Evolutionary conservation across 2,888 invertebrate species (phyloP), one percentile per base, ranked within the genome.

Genomic region (Oscheius sp.): DNA sequence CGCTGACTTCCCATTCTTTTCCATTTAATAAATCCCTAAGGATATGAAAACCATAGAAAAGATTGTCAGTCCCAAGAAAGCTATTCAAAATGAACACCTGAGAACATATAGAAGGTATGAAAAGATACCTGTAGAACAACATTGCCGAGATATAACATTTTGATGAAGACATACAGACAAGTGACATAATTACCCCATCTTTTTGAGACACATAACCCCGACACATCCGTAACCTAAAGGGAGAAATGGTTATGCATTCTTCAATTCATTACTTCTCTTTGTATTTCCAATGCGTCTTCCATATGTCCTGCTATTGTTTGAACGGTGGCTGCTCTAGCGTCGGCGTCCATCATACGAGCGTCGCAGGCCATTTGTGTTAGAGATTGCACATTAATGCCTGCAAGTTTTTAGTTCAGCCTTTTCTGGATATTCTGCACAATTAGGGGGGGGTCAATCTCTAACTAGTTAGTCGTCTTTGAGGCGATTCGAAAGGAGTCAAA

Each of bases 361-460:
- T 88, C 85, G 74, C 86, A 86, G 20, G 86, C 86, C 86, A 86
- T 86, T 76, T 86, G 87, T 28, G 87, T 85, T 64, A 86, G 78
- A 50, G 82, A 81, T 74, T 86, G 87, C 66, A 89, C 87, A 82
- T 89, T 88, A 79, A 89, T 86, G 38, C 86, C 86, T 89, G 63
- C 9, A 82, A 54, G 54, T 54, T 32, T 71, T 24, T 5, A 44
- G n/a, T 9, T 24, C 14, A 8, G 1, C 49, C 24, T 51, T 47
- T 22, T n/a, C n/a, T n/a, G 14, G n/a, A 41, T 20, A 17, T 38
- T 54, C n/a, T 51, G 47, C 41, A 44, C 44, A 45, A 24, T 47
- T 38, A 41, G 32, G 20, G 54, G n/a, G 6, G n/a, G 22, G 33
- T 22, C 32, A 36, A 33, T 17, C 22, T n/a, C n/a, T 47, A 63